Evolutionary conservation across 2,888 invertebrate genomes (phyloP).

Genomic region (Callimorpha dominula): DNA sequence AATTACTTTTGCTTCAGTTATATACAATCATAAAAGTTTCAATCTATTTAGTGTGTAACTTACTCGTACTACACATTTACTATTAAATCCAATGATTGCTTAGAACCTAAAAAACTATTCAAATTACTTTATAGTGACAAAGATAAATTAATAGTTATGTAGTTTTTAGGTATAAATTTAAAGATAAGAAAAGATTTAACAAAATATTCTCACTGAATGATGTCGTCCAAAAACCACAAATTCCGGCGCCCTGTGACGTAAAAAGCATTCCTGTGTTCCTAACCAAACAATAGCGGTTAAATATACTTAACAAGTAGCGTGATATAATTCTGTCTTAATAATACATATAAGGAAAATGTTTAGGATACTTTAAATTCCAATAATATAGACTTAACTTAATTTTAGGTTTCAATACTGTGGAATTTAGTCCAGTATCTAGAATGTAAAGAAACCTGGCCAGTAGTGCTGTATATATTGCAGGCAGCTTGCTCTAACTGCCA

Average conservation of each 20-base stretch:
- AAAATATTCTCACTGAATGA: constrained; percentile 29
- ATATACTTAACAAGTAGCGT: constrained; percentile 33
- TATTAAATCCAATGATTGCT: too few relatives aligned
- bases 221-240: constrained; percentile 38
- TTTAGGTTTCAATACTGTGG: too few relatives aligned
- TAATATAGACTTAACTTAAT: not conserved
- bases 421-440: too few relatives aligned
- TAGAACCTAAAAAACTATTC: too few relatives aligned
- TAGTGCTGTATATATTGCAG: too few relatives aligned
- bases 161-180: not conserved
- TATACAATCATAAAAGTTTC: not conserved
- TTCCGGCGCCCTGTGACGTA: constrained; percentile 29
- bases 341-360: not conserved
- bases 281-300: constrained; percentile 29
- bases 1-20: not conserved
- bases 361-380: not conserved
- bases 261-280: constrained; percentile 45
- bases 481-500: too few relatives aligned
- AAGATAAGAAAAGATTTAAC: constrained; percentile 11
- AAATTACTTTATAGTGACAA: not conserved
- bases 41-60: too few relatives aligned
- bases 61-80: too few relatives aligned
- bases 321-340: constrained; percentile 7
- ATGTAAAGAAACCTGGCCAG: too few relatives aligned
- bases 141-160: not conserved